These are phyloP conservation scores for Malurus leucopterus DNA, from an alignment of 2,797 vertebrate genomes.

Conservation along the genomic window DNA sequence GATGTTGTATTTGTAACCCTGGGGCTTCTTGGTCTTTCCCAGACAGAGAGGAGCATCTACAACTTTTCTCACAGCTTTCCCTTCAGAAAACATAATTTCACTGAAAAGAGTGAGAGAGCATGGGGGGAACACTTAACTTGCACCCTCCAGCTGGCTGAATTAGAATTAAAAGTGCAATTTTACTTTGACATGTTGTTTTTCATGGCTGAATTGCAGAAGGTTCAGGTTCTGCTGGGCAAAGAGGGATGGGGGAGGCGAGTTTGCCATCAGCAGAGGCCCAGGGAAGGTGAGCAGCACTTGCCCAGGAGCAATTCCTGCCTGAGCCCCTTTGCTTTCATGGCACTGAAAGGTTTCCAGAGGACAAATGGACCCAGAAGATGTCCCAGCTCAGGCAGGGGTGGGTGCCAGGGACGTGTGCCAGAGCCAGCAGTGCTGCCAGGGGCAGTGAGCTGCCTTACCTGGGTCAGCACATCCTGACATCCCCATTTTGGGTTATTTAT, in stretches of 20 bases:
- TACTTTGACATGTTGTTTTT: neutral
- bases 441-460: neutral
- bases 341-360: neutral
- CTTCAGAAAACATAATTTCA: neutral
- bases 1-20: neutral
- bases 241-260: neutral
- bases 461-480: neutral
- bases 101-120: neutral
- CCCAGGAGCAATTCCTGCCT: too few relatives aligned
- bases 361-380: neutral
- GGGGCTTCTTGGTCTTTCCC: neutral
- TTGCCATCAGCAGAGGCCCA: neutral
- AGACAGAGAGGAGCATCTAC: neutral
- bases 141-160: neutral
- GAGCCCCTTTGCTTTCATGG: neutral
- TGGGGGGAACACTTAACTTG: neutral
- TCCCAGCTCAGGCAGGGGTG: neutral
- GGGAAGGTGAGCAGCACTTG: rapidly evolving
- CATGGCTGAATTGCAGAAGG: neutral
- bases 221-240: neutral
- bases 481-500: neutral
- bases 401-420: neutral
- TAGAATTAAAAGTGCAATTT: neutral
- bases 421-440: neutral
- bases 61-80: neutral